A percentile compares a stretch with the other conserved stretches of the same genome.
Evolutionary conservation across 2,113 vertebrate genomes (phyloP).

Genomic region (Otolemur garnettii): DNA sequence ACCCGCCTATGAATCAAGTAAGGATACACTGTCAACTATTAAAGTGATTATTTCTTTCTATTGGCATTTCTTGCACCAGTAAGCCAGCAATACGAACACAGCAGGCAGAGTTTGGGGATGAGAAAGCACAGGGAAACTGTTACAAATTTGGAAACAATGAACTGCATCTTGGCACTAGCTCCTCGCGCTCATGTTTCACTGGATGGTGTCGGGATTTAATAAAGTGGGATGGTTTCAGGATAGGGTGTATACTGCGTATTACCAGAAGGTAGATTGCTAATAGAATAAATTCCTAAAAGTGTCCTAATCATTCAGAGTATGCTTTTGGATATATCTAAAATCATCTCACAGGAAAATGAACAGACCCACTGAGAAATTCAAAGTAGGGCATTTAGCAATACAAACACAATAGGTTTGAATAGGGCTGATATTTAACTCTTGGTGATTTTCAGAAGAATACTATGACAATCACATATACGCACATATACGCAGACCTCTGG

Average conservation of each 20-base stretch:
- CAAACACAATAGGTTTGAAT: slow-evolving; percentile 87
- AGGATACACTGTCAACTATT: not conserved
- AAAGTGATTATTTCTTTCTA: not conserved
- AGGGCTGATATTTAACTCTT: slow-evolving; percentile 82
- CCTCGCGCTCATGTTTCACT: not conserved
- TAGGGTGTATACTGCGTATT: slow-evolving; percentile 59
- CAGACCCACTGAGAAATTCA: slow-evolving; percentile 90
- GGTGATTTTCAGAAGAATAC: slow-evolving; percentile 1
- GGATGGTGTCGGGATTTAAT: slow-evolving; percentile 21
- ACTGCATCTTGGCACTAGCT: not conserved
- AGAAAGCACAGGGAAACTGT: not conserved
- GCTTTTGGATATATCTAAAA: slow-evolving; percentile 87
- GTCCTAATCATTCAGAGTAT: slow-evolving; percentile 87
- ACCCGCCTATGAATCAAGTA: not conserved
- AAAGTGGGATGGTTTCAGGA: slow-evolving; percentile 74
- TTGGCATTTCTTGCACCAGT: not conserved
- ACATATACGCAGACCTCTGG: not conserved
- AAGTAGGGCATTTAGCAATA: slow-evolving; percentile 84
- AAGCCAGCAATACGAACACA: not conserved
- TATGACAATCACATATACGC: not conserved
- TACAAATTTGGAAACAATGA: not conserved
- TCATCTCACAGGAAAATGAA: slow-evolving; percentile 87
- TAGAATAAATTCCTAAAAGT: slow-evolving; percentile 83
- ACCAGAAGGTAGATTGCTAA: slow-evolving; percentile 87
- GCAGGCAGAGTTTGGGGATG: not conserved